Evolutionary conservation across 2,113 vertebrate genomes (phyloP).

Genomic region (Podilymbus podiceps): DNA sequence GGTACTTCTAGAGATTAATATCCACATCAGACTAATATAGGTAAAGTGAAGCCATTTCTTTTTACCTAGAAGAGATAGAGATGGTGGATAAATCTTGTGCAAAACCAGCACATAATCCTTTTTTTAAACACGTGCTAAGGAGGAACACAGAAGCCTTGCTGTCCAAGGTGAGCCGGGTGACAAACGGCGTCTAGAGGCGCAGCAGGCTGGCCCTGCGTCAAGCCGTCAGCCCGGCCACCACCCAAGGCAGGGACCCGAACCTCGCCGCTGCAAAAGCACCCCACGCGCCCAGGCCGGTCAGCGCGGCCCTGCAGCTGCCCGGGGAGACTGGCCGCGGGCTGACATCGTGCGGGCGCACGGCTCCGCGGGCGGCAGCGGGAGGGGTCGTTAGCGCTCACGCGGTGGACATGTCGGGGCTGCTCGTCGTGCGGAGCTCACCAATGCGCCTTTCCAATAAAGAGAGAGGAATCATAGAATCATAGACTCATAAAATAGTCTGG

Average conservation of each 20-base stretch:
- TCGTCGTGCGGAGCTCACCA: not conserved
- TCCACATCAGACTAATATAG: not conserved
- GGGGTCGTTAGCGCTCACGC: not conserved
- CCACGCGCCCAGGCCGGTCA: not conserved
- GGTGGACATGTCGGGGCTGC: not conserved
- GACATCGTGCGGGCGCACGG: not conserved
- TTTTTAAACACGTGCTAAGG: not conserved
- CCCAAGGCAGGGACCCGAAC: no score
- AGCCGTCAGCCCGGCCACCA: no score
- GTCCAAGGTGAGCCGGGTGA: not conserved
- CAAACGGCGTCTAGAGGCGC: not conserved
- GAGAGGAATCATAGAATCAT: no score
- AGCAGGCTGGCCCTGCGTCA: not conserved
- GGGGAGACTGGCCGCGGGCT: not conserved
- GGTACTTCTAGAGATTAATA: conserved; percentile 12
- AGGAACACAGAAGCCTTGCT: not conserved
- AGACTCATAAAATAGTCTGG: no score
- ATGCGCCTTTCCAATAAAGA: rapidly evolving
- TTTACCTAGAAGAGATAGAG: not conserved
- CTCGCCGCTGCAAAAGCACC: not conserved
- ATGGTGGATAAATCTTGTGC: not conserved
- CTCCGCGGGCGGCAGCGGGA: not conserved
- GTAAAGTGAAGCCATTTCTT: not conserved
- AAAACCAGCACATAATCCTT: not conserved
- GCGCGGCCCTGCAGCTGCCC: not conserved